Conservation (phyloP, 2,113 vertebrate species). For the Megaceryle torquata region DNA sequence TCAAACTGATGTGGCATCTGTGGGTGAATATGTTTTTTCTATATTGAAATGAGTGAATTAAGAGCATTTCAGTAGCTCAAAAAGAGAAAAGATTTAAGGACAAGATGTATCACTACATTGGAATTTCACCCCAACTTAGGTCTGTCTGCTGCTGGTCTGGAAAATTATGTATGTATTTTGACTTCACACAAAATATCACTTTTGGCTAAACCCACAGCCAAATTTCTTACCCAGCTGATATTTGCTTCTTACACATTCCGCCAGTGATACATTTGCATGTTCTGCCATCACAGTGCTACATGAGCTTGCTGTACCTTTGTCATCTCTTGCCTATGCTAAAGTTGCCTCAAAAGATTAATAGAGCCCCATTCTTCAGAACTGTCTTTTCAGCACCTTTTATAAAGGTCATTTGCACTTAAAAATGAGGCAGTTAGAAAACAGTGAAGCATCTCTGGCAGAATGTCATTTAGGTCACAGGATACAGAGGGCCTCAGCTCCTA, state of each 20-base stretch:
- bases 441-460: slow-evolving; percentile 23
- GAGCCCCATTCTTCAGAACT: slow-evolving; percentile 13
- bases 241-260: background rate
- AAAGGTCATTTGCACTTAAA: background rate
- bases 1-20: background rate
- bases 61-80: background rate
- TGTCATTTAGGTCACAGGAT: slow-evolving; percentile 17
- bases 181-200: background rate
- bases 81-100: background rate
- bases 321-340: background rate
- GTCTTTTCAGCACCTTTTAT: slow-evolving; percentile 39
- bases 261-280: background rate
- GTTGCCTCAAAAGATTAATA: background rate
- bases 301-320: background rate
- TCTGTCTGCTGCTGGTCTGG: background rate
- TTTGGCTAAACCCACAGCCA: background rate
- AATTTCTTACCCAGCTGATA: background rate
- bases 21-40: background rate
- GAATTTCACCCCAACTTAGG: background rate
- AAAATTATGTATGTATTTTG: background rate
- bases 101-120: background rate
- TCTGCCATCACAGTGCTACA: background rate
- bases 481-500: background rate
- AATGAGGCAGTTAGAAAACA: slow-evolving; percentile 31
- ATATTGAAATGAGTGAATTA: background rate